phyloP scores from a whole-genome alignment of 2,797 vertebrate species.

The Calcarius lapponicus region DNA sequence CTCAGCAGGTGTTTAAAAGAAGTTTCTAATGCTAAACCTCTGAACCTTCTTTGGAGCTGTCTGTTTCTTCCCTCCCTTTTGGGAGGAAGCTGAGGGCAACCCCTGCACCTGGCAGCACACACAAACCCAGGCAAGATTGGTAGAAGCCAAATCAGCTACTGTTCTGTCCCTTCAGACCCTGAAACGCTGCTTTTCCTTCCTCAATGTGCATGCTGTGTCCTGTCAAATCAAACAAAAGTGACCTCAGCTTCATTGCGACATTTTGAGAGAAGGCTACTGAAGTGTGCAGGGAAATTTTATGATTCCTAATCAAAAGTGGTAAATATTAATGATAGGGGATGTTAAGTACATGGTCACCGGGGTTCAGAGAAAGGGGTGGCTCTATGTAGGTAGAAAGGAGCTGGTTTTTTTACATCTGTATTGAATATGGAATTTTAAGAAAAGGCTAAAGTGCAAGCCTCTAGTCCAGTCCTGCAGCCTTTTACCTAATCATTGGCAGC shows the following conservation, averaged over 20 bases:
- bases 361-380: neutral
- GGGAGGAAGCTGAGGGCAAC: neutral
- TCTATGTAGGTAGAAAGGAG: neutral
- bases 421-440: neutral
- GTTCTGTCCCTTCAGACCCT: neutral
- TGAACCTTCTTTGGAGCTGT: neutral
- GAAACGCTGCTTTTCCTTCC: neutral
- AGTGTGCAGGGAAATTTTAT: constrained; percentile 25
- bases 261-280: neutral
- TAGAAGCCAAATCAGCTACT: neutral
- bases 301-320: neutral
- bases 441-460: neutral
- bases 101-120: neutral
- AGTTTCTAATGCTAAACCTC: neutral
- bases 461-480: neutral
- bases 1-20: neutral
- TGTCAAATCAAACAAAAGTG: neutral
- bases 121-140: neutral
- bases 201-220: neutral
- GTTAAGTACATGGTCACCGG: neutral
- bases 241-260: neutral
- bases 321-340: constrained; percentile 3
- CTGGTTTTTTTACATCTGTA: neutral
- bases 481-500: neutral
- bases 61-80: neutral